Evolutionary conservation across 2,113 vertebrate species (phyloP), one percentile per base, ranked within the genome.

Genomic region (Xenus cinereus): DNA sequence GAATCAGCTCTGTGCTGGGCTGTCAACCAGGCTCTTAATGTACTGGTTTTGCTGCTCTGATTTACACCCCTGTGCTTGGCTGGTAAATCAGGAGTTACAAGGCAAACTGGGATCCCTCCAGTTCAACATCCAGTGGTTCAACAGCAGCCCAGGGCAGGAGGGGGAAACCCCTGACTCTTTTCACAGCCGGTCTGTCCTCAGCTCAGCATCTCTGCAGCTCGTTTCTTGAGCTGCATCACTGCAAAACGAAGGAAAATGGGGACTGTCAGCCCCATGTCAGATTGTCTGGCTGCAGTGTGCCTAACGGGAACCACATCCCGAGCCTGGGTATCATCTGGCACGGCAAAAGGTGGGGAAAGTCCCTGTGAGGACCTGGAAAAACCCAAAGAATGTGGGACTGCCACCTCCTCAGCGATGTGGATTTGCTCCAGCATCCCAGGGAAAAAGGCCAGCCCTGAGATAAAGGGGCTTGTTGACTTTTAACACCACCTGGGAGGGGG

Each of bases 401-500:
- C 75, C 85, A 20, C 66, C 63, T 76, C 67, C 30, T 18, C 24
- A 19, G 57, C 71, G 2, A 30, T 6, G 73, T 51, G 86, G 87
- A 68, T 92, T 92, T 91, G 43, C 73, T 68, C 18, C 73, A 75
- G 73, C 48, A 78, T 84, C 84, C 19, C 12, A 0, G 20, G 26
- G 16, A n/a, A 91, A 15, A 62, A 74, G 23, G n/a, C 30, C 53
- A 72, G 14, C 50, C 35, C 59, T 10, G 48, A 77, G 83, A 93
- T 87, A 78, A 92, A 95, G 79, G 63, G 43, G 11, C 10, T 63
- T 93, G 76, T 81, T 81, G 92, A 73, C 56, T 91, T 92, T 91
- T 91, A 53, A 78, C 95, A 95, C 89, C 81, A 78, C 93, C 89
- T 92, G n/a, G 21, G 18, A 15, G 24, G 56, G 19, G 17, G 30